Evolutionary conservation across 2,888 invertebrate genomes (phyloP).

Genomic region (Hirtodrosophila confusa): DNA sequence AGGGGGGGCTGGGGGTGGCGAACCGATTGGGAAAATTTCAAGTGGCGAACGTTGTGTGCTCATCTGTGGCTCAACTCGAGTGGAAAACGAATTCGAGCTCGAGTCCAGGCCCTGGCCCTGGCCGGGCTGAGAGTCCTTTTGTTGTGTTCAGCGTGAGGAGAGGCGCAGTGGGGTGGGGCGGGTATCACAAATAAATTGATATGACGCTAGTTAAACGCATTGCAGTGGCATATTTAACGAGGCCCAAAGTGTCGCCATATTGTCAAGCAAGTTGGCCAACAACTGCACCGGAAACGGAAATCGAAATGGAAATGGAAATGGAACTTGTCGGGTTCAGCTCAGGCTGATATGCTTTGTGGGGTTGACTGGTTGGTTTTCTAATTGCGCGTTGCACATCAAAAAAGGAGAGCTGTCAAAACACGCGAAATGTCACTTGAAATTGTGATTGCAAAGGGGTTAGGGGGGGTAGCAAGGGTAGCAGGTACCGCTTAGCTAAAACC

Average conservation of each 20-base stretch:
- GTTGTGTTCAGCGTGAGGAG: constrained; percentile 9
- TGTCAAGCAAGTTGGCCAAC: too few relatives aligned
- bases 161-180: neutral
- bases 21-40: constrained; percentile 34
- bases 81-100: constrained; percentile 56
- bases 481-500: constrained; percentile 5
- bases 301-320: too few relatives aligned
- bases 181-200: too few relatives aligned
- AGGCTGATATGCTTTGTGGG: neutral
- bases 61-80: constrained; percentile 57
- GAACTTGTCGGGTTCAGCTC: too few relatives aligned
- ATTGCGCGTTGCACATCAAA: constrained; percentile 63
- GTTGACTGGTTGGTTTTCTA: constrained; percentile 27
- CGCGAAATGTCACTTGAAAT: constrained; percentile 62
- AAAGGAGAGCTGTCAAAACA: constrained; percentile 56
- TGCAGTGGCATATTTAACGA: too few relatives aligned
- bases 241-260: too few relatives aligned
- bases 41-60: constrained; percentile 33
- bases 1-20: neutral
- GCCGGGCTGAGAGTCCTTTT: constrained; percentile 21
- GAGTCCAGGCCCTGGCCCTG: constrained; percentile 12
- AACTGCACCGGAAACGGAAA: too few relatives aligned
- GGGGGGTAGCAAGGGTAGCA: neutral
- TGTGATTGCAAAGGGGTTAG: constrained; percentile 18
- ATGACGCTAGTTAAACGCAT: too few relatives aligned